These are phyloP conservation scores for Panopea generosa DNA, from an alignment of 2,888 invertebrate species.

Conservation along the genomic window DNA sequence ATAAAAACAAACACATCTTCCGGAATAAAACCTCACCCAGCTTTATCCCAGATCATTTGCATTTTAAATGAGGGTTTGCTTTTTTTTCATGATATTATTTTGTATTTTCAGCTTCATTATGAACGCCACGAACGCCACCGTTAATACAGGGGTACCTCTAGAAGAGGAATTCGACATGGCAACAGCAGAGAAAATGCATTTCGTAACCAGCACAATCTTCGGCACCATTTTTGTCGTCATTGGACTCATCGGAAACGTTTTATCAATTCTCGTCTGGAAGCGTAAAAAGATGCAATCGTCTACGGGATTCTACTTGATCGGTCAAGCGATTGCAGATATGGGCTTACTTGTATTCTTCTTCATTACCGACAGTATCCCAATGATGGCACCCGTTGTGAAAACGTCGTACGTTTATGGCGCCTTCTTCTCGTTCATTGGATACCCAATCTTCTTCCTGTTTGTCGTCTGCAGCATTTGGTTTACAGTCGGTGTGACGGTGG, in stretches of 20 bases:
- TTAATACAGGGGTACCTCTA: background rate
- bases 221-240: constrained; percentile 54
- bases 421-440: constrained; percentile 73
- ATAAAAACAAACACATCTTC: too few relatives aligned
- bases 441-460: constrained; percentile 73
- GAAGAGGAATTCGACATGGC: constrained; percentile 40
- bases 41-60: too few relatives aligned
- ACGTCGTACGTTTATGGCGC: constrained; percentile 62
- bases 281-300: constrained; percentile 50
- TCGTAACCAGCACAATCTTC: constrained; percentile 35
- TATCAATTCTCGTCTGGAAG: constrained; percentile 54
- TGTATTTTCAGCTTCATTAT: too few relatives aligned
- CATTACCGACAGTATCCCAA: constrained; percentile 63
- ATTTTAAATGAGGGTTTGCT: too few relatives aligned
- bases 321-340: constrained; percentile 71
- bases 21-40: too few relatives aligned
- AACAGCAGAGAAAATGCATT: constrained; percentile 50
- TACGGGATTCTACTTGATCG: constrained; percentile 70
- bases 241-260: constrained; percentile 48
- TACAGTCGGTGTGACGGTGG: constrained; percentile 79
- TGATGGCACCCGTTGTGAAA: constrained; percentile 60
- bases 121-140: background rate
- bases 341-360: constrained; percentile 71
- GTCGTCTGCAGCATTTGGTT: constrained; percentile 78
- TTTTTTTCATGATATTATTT: too few relatives aligned